Base-by-base conservation (phyloP, 2,113 vertebrate genomes). In the Sinocyclocheilus rhinocerous region DNA sequence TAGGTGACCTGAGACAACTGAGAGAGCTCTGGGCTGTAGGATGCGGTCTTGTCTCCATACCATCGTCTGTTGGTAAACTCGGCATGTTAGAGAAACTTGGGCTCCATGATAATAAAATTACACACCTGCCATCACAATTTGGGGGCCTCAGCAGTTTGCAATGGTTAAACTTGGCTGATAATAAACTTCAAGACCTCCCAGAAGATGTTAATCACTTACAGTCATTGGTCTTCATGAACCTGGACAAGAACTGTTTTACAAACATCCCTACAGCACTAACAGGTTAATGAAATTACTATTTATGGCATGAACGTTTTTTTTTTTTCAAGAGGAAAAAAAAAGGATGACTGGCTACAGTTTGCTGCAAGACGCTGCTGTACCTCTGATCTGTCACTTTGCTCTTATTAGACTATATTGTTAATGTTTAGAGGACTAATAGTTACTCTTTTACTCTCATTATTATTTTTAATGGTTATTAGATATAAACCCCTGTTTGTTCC, bases 81-180 rank as follows among this genome's bases (percentile, higher is more conserved):
- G 16, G 10, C 18, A 87, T 55, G 73, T 63, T 89, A 48, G 76
- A 85, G 12, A 90, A 91, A 80, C 69, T 86, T 15, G 82, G 86
- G 52, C 61, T 87, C 10, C 86, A 85, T 77, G 85, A 72, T n/a
- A 91, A 90, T 50, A 72, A n/a, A 15, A 85, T 88, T 26, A 75
- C 29, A 9, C 50, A 52, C 10, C 36, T 91, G 39, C 89, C 89
- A 15, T 65, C 84, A 61, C 75, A 87, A 20, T 52, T 89, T 67
- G 88, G 77, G 18, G 57, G 13, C n/a, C 85, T 89, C n/a, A 48
- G 4, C 45, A 69, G 6, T 45, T 81, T 90, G 9, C 81, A 84
- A 76, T 90, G 89, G 89, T 72, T 91, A 50, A 91, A 89, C 69
- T 59, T 90, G 70, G 77, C 85, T 33, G 70, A 85, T 78, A 91